Base-by-base conservation (phyloP, 35 echinoderm and acorn worm species). In the Apostichopus parvimensis region DNA sequence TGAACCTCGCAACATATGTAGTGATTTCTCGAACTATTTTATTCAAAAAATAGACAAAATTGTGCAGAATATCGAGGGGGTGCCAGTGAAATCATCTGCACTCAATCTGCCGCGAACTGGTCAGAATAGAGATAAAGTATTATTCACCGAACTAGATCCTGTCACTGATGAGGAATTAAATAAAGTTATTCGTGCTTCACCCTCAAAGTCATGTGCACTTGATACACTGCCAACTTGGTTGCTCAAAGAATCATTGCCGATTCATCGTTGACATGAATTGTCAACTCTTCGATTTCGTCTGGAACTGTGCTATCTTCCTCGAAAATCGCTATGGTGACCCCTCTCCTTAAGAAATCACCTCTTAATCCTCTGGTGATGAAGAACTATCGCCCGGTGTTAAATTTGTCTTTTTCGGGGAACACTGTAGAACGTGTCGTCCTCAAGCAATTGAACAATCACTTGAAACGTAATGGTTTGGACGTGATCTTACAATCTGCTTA, bases 401-500 rank as follows among this genome's bases (percentile, higher is more conserved):
- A 90, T 26, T 76, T 88, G 52, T 88, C 23, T 5, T 80, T 91
- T 78, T 60, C 28, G 11, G 59, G 1, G 90, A 17, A 80, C 81
- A 55, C 59, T 0, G 54, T 80, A 13, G 53, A 91, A 91, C 11
- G 89, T 6, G 57, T 91, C 21, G 89, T 91, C 54, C 77, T 79
- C 23, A 77, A 73, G 17, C 17, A 78, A 56, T 77, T 91, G 52
- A 78, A 73, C 54, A 21, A 14, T 25, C 77, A 91, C 57, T 53
- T 91, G 17, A 73, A 34, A 28, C 54, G 53, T 8, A 54, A 79
- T 79, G 52, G 55, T 8, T 79, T 91, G 52, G 56, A 72, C 71
- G 87, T 61, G 45, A 54, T 52, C 23, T 20, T 17, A 23, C 70
- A 79, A 91, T 91, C 89, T 78, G 89, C 89, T 7, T 79, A 91